Conservation (phyloP, 2,113 vertebrate species). For the Lycaon pictus region DNA sequence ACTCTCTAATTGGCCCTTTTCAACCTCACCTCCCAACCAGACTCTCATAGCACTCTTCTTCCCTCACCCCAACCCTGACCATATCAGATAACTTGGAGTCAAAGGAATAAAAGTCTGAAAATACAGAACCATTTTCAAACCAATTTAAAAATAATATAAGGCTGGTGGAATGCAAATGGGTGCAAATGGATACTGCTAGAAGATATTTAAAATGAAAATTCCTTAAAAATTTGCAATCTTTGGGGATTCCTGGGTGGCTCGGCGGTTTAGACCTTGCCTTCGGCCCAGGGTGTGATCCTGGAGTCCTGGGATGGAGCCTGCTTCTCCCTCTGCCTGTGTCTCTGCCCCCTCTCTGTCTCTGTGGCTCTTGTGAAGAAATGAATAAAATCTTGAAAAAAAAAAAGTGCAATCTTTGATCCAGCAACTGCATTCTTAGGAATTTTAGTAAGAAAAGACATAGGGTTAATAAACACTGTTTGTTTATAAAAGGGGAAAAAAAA, state of each 20-base stretch:
- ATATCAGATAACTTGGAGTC: not conserved
- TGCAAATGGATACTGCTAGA: not conserved
- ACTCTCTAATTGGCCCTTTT: not conserved
- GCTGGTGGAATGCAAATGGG: not conserved
- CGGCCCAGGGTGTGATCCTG: too few species aligned
- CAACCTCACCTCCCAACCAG: not conserved
- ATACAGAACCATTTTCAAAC: not conserved
- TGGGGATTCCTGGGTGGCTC: too few species aligned
- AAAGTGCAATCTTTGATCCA: not conserved
- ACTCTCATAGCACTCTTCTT: not conserved
- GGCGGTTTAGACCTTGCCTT: too few species aligned
- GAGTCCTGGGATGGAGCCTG: too few species aligned
- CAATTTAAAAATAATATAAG: constrained; percentile 26
- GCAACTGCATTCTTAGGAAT: not conserved
- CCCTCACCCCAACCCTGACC: not conserved
- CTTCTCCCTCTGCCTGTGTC: too few species aligned
- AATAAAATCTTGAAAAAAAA: too few species aligned
- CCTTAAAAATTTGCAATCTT: not conserved
- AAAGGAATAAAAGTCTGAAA: constrained; percentile 36
- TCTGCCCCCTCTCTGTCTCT: too few species aligned
- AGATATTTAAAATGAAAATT: constrained; percentile 33
- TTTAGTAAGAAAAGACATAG: not conserved
- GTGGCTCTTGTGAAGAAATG: too few species aligned
- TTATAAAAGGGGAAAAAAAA: not conserved
- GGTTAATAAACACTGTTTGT: constrained; percentile 1